Evolutionary conservation across 2,888 invertebrate genomes (phyloP).

Genomic region (Ochropacha duplaris): DNA sequence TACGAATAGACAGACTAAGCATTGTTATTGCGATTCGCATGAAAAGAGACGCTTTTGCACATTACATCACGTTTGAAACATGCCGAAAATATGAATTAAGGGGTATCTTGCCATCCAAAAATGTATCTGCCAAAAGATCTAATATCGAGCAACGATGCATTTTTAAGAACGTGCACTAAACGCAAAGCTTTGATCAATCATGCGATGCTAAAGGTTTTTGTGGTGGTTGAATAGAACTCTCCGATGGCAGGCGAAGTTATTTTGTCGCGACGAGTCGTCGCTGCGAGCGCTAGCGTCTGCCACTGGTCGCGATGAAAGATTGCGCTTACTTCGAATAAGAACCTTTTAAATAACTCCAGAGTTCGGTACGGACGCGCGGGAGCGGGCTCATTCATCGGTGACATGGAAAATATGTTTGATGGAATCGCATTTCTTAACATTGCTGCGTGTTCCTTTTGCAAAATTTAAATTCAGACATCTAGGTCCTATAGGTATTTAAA

Average conservation of each 20-base stretch:
- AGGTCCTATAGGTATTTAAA: no score
- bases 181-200: conserved; percentile 78
- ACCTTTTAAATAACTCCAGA: conserved; percentile 63
- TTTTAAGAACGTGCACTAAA: conserved; percentile 59
- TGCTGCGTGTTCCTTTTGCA: conserved; percentile 4
- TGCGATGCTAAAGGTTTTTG: conserved; percentile 74
- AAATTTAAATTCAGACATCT: conserved; percentile 5
- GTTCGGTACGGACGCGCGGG: conserved; percentile 39
- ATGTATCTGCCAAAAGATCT: conserved; percentile 17
- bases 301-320: conserved; percentile 62
- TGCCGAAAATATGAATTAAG: conserved; percentile 10
- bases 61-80: conserved; percentile 30
- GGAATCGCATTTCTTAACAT: conserved; percentile 26
- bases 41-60: conserved; percentile 36
- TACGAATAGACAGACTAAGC: conserved; percentile 41
- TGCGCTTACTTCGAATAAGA: conserved; percentile 56
- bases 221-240: conserved; percentile 67
- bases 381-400: conserved; percentile 24
- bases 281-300: conserved; percentile 46
- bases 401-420: conserved; percentile 45
- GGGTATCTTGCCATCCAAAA: conserved; percentile 15
- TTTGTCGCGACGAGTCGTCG: conserved; percentile 57
- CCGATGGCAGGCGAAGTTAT: conserved; percentile 63
- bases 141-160: conserved; percentile 51
- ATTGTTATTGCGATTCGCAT: conserved; percentile 45